A percentile compares a stretch with the other conserved stretches of the same genome.
Conservation (phyloP, 2,113 vertebrate genomes). For the Leucopsar rothschildi region DNA sequence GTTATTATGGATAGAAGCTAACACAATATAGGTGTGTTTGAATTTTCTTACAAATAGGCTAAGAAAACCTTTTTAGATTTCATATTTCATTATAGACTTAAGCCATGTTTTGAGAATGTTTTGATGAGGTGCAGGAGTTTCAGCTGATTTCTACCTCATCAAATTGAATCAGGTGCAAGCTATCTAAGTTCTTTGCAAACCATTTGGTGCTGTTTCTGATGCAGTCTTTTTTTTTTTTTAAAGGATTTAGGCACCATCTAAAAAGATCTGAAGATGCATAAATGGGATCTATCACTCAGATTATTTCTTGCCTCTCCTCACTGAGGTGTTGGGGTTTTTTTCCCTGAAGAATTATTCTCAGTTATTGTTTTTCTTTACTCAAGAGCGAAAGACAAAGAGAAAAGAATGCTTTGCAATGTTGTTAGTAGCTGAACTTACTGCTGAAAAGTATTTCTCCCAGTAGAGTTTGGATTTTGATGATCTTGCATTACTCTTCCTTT, state of each 20-base stretch:
- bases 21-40: background rate
- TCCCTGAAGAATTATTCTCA: background rate
- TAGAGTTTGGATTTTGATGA: background rate
- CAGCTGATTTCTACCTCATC: background rate
- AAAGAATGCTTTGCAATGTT: background rate
- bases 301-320: background rate
- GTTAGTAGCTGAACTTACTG: background rate
- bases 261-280: background rate
- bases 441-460: background rate
- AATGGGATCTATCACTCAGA: background rate
- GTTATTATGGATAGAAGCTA: background rate
- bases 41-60: slow-evolving; percentile 6
- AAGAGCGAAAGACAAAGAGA: background rate
- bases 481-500: background rate
- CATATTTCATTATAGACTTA: background rate
- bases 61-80: background rate
- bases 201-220: background rate
- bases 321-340: background rate
- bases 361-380: background rate
- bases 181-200: background rate
- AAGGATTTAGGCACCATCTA: background rate
- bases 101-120: background rate
- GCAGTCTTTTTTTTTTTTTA: background rate
- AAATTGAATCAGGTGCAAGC: background rate
- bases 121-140: background rate